These are phyloP conservation scores for Calyptommatus sinebrachiatus DNA, from an alignment of 2,113 vertebrate species.

Conservation along the genomic window DNA sequence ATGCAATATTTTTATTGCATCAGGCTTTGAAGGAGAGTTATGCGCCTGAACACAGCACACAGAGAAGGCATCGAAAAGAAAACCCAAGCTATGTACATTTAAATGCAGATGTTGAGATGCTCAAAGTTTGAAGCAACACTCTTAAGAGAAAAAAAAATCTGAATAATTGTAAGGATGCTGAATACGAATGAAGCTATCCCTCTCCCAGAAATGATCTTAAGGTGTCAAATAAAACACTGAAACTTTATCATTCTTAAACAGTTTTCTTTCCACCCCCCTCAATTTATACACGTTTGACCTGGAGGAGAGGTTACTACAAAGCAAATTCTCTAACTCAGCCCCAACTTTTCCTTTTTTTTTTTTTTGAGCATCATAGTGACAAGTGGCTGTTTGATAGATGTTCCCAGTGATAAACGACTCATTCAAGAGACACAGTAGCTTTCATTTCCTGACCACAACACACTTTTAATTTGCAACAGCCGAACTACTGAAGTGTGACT, in stretches of 20 bases:
- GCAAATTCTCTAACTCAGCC: slow-evolving; percentile 69
- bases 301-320: slow-evolving; percentile 69
- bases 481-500: slow-evolving; percentile 75
- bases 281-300: neutral
- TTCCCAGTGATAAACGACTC: slow-evolving; percentile 82
- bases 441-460: slow-evolving; percentile 87
- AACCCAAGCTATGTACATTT: slow-evolving; percentile 24
- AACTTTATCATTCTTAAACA: neutral
- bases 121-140: slow-evolving; percentile 25
- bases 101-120: neutral
- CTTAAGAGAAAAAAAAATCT: neutral
- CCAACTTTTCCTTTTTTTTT: slow-evolving; percentile 68
- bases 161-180: slow-evolving; percentile 38
- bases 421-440: slow-evolving; percentile 86
- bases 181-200: slow-evolving; percentile 51
- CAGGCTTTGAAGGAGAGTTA: slow-evolving; percentile 30
- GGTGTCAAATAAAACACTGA: neutral
- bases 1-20: slow-evolving; percentile 26
- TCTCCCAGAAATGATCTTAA: slow-evolving; percentile 41
- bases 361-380: slow-evolving; percentile 78
- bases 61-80: neutral
- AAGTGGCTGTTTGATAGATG: slow-evolving; percentile 82
- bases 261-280: neutral
- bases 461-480: slow-evolving; percentile 86
- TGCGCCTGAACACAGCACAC: neutral